Evolutionary conservation across 35 echinoderm and acorn worm genomes (phyloP), one percentile per base, ranked within the genome.

Genomic region (Nesometra sesokonis): DNA sequence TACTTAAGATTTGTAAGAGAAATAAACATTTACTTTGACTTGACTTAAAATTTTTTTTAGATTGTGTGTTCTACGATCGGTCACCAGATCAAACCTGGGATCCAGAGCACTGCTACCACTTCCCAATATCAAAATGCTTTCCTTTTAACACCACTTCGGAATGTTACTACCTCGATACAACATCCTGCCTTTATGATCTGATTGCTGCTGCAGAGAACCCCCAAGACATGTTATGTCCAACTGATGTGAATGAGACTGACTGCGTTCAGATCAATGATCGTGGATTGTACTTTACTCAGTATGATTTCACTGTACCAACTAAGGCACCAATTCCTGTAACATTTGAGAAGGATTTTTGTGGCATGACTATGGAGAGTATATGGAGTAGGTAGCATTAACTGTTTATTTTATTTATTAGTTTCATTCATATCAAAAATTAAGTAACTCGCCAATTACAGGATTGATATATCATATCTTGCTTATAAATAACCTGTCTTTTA

Each of bases 1-100:
- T 43, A 43, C 4, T 43, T 4, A 4, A 43, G 39, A 15, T 43
- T 4, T 7, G 5, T 7, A 43, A 43, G 39, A 7, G 39, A 43
- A 4, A 7, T 43, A 15, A 15, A 67, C 2, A 67, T 17, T 67
- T 67, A 67, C 4, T 7, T 67, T 67, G 8, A 67, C 23, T 67
- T 13, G 9, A 67, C 23, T 67, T 5, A 19, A 27, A 13, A 13
- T 67, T 87, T 30, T 19, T 83, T 67, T 11, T 81, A 94, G 93
- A 94, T 32, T 94, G 93, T 82, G 47, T 94, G 15, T 94, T 94
- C 76, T 76, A 88, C 23, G 93, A 94, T 87, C 29, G 79, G 19
- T 94, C 93, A 31, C 89, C 82, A 34, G 79, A 94, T 1, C 93
- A 94, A 39, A 94, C 90, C 77, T 94, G 93, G 93, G 86, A 94